Percentiles rank a stretch among this genome's conserved stretches.
phyloP scores from a whole-genome alignment of 2,888 invertebrate species.

The Orthosia cruda region DNA sequence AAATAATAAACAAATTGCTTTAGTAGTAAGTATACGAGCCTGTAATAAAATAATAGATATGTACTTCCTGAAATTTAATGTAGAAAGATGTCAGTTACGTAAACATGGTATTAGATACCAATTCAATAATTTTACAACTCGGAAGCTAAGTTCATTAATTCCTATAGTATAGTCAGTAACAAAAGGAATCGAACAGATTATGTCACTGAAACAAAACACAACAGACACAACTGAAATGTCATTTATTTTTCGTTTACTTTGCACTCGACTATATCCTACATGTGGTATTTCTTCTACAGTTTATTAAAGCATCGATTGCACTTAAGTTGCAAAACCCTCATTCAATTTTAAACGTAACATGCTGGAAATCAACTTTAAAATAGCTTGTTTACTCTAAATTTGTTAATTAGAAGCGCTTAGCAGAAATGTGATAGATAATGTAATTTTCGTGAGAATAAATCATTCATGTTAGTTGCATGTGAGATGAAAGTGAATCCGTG shows the following conservation, averaged over 20 bases:
- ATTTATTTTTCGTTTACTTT: not conserved
- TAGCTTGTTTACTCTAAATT: not conserved
- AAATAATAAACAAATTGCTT: not conserved
- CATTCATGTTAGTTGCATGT: conserved; percentile 21
- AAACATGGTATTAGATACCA: not conserved
- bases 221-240: conserved; percentile 1
- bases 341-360: not conserved
- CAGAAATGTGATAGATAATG: conserved; percentile 19
- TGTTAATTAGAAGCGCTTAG: not conserved
- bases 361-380: not conserved
- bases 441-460: conserved; percentile 48
- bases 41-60: not conserved
- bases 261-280: conserved; percentile 9
- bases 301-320: conserved; percentile 24
- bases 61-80: not conserved
- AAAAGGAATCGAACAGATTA: not conserved
- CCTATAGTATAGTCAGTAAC: conserved; percentile 9
- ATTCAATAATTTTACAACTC: not conserved
- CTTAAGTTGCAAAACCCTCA: conserved; percentile 3
- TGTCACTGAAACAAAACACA: not conserved
- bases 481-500: conserved; percentile 50
- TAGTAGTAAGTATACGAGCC: not conserved
- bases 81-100: not conserved
- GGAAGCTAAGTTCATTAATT: conserved; percentile 1
- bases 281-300: not conserved